phyloP scores from a whole-genome alignment of 2,797 vertebrate species.

The Xenentodon cancila region DNA sequence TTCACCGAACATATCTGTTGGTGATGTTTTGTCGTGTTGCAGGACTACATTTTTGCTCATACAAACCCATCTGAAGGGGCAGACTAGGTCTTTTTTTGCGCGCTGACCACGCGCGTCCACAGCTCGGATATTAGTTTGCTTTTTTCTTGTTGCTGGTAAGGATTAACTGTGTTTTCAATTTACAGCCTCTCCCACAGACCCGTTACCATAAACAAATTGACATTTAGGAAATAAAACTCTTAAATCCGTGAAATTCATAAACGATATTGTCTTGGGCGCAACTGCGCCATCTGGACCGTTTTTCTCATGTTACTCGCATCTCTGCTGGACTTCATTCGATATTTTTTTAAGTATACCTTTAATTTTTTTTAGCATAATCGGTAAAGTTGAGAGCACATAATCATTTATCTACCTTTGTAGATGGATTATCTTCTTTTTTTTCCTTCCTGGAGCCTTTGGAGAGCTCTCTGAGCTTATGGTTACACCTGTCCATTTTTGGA shows the following conservation, averaged over 20 bases:
- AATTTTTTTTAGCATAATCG: accelerated
- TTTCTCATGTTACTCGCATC: background rate
- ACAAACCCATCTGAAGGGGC: constrained; percentile 4
- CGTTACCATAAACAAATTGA: background rate
- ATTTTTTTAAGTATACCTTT: background rate
- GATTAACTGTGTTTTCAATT: background rate
- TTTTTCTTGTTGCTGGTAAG: background rate
- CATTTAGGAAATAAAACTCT: constrained; percentile 2
- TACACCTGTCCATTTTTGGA: constrained; percentile 67
- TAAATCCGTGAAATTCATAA: background rate
- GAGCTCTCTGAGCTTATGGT: constrained; percentile 43
- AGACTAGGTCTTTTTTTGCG: constrained; percentile 17
- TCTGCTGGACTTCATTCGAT: background rate
- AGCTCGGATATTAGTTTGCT: background rate
- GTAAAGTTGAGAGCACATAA: background rate
- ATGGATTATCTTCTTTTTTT: background rate
- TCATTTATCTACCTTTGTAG: constrained; percentile 26
- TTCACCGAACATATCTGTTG: background rate
- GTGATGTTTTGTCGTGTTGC: background rate
- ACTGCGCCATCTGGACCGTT: constrained; percentile 30
- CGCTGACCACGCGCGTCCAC: constrained; percentile 20
- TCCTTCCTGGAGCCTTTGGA: background rate
- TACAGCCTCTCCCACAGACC: background rate
- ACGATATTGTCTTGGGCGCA: background rate
- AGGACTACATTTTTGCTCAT: background rate